Conservation (phyloP, 2,797 vertebrate species). For the Macroramphosus scolopax region DNA sequence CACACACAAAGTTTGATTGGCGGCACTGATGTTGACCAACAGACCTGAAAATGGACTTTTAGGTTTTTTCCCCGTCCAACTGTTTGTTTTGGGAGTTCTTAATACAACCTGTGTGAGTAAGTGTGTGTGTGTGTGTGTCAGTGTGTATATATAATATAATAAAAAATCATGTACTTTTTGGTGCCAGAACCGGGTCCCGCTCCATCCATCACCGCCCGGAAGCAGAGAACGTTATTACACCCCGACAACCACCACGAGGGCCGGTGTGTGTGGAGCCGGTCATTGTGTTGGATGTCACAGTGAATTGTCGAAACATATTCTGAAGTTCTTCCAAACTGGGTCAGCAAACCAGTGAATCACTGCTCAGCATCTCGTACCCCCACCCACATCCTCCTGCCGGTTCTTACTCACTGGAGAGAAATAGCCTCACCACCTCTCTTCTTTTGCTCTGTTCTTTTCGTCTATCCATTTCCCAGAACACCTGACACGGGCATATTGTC, state of each 20-base stretch:
- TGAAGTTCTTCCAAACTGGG: constrained; percentile 56
- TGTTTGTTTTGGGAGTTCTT: constrained; percentile 26
- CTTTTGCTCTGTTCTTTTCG: constrained; percentile 28
- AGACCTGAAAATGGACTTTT: constrained; percentile 22
- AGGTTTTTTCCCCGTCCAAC: constrained; percentile 18
- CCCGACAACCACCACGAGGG: constrained; percentile 23
- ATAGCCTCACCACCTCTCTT: constrained; percentile 43
- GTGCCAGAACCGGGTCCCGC: background rate
- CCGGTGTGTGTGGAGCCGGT: constrained; percentile 41
- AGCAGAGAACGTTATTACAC: constrained; percentile 25
- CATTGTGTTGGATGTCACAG: constrained; percentile 53
- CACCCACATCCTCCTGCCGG: constrained; percentile 48
- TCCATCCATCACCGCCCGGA: constrained; percentile 25
- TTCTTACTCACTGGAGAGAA: constrained; percentile 45
- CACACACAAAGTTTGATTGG: constrained; percentile 7
- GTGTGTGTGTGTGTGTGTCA: background rate
- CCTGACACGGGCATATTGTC: constrained; percentile 27
- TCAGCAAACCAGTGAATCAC: constrained; percentile 61
- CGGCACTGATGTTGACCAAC: constrained; percentile 6
- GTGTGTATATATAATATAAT: no score
- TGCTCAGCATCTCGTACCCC: constrained; percentile 33
- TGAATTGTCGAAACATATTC: constrained; percentile 53
- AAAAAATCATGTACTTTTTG: background rate
- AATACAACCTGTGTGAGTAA: constrained; percentile 26
- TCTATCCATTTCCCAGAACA: constrained; percentile 34